Evolutionary conservation across 2,113 vertebrate genomes (phyloP).

Genomic region (Callospermophilus lateralis): DNA sequence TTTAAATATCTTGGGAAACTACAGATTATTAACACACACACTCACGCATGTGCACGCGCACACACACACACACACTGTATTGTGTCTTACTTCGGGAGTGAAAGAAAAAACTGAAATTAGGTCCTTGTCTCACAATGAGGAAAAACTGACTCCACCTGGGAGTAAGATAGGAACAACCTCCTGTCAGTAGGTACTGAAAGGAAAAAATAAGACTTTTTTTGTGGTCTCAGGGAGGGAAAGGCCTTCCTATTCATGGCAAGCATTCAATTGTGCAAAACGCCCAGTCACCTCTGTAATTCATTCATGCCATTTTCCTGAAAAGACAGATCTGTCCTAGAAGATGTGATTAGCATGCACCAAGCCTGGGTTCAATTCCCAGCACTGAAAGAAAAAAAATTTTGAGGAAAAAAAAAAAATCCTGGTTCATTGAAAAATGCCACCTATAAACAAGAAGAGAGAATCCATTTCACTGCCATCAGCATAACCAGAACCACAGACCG

Average conservation of each 20-base stretch:
- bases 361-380: background rate
- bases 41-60: no score
- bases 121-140: background rate
- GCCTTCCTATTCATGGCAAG: constrained; percentile 9
- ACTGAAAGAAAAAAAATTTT: background rate
- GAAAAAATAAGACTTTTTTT: background rate
- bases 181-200: background rate
- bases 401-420: background rate
- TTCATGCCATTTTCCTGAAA: background rate
- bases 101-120: constrained; percentile 1
- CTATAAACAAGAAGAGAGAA: background rate
- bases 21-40: background rate
- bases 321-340: background rate
- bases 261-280: background rate
- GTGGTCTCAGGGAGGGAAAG: background rate
- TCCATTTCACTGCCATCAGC: background rate
- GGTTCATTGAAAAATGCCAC: background rate
- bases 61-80: background rate
- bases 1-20: background rate
- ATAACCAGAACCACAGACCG: background rate
- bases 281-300: background rate
- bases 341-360: background rate
- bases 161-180: background rate
- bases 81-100: background rate
- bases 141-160: background rate